Evolutionary conservation across 2,888 invertebrate species (phyloP).

Genomic region (Achlya flavicornis): DNA sequence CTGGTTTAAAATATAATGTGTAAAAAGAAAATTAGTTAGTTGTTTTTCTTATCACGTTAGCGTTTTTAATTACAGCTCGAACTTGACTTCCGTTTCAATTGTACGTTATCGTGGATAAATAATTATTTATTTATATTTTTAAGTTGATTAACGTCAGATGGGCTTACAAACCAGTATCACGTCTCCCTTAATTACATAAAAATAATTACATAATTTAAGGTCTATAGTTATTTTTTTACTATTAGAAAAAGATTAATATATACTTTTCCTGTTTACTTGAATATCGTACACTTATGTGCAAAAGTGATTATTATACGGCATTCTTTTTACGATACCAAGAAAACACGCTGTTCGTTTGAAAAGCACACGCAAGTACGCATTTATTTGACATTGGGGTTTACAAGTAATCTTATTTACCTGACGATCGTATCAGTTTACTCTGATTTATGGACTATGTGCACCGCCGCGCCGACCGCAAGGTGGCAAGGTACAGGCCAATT

Average conservation of each 20-base stretch:
- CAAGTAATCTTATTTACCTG: not conserved
- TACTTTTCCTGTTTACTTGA: not conserved
- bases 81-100: slow-evolving; percentile 7
- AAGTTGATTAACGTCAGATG: not conserved
- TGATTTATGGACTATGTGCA: not conserved
- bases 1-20: too few species aligned
- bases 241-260: not conserved
- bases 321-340: not conserved
- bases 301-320: not conserved
- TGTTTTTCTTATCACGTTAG: not conserved
- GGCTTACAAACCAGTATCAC: not conserved
- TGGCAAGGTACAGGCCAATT: not conserved
- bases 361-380: not conserved
- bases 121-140: not conserved
- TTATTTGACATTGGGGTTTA: slow-evolving; percentile 2
- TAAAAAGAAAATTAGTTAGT: not conserved
- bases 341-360: not conserved
- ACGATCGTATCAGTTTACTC: slow-evolving; percentile 2
- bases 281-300: not conserved
- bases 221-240: not conserved
- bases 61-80: not conserved
- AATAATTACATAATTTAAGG: not conserved
- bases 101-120: not conserved
- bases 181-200: not conserved
- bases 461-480: not conserved